Conservation (phyloP, 2,888 invertebrate species). For the Hypolimnas misippus region DNA sequence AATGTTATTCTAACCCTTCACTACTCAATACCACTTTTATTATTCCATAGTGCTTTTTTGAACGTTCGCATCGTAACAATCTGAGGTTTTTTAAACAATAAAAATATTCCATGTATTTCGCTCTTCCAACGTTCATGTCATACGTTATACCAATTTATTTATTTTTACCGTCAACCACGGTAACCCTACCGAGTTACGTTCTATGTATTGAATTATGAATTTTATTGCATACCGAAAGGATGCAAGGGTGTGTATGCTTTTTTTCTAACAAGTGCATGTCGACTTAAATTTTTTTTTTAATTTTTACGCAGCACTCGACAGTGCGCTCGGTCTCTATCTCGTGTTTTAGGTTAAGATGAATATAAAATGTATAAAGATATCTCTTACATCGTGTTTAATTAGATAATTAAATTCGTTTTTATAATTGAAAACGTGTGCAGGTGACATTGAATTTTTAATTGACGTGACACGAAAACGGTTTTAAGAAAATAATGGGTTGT, state of each 20-base stretch:
- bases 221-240: conserved; percentile 25
- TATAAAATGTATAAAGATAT: conserved; percentile 4
- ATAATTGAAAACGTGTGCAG: not conserved
- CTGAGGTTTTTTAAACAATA: too few relatives aligned
- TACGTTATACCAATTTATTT: not conserved
- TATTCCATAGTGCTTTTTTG: too few relatives aligned
- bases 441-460: not conserved
- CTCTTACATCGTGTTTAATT: not conserved
- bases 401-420: not conserved
- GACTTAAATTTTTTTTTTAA: conserved; percentile 17
- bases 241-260: conserved; percentile 12
- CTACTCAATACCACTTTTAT: too few relatives aligned
- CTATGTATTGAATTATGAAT: conserved; percentile 24
- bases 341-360: conserved; percentile 21
- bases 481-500: not conserved
- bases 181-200: conserved; percentile 16
- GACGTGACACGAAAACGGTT: not conserved
- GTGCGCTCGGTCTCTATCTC: conserved; percentile 17
- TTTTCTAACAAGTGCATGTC: conserved; percentile 5
- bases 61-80: too few relatives aligned
- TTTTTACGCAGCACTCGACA: conserved; percentile 27
- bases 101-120: too few relatives aligned
- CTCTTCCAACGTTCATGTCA: not conserved
- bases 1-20: too few relatives aligned
- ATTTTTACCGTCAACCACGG: not conserved